These are phyloP conservation scores for Aphaenogaster ashmeadi DNA, from an alignment of 1,140 invertebrate species.

Conservation along the genomic window DNA sequence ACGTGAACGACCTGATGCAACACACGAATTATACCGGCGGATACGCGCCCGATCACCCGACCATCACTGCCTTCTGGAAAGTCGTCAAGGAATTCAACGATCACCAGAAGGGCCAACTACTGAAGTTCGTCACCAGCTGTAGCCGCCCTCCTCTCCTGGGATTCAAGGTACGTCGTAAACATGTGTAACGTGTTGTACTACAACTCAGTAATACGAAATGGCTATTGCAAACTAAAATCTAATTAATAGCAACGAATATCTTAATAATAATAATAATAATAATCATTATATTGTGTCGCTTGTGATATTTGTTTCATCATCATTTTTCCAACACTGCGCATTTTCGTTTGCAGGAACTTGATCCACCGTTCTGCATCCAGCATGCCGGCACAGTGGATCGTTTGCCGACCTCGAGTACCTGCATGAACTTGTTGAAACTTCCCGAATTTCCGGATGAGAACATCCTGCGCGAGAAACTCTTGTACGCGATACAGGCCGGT, in stretches of 20 bases:
- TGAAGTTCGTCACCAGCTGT: constrained; percentile 99
- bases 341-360: constrained; percentile 91
- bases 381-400: constrained; percentile 95
- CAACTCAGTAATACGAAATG: not conserved
- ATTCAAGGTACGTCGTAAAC: constrained; percentile 92
- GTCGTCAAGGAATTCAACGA: constrained; percentile 95
- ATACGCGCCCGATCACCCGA: constrained; percentile 93
- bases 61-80: constrained; percentile 94
- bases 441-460: constrained; percentile 95
- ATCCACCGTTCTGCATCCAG: constrained; percentile 98
- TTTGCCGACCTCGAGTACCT: constrained; percentile 98
- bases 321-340: not conserved
- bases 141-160: constrained; percentile 98
- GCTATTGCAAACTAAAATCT: not conserved
- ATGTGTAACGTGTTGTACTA: not conserved
- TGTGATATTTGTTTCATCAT: not conserved
- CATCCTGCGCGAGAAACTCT: constrained; percentile 93
- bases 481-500: constrained; percentile 97
- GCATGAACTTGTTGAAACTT: constrained; percentile 98
- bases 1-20: constrained; percentile 95
- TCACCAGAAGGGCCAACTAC: constrained; percentile 93
- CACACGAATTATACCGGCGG: constrained; percentile 96
- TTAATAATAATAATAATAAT: not conserved
- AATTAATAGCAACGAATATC: not conserved
- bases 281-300: not conserved